Base-by-base conservation (phyloP, 1,140 invertebrate species). In the Euwallacea similis region DNA sequence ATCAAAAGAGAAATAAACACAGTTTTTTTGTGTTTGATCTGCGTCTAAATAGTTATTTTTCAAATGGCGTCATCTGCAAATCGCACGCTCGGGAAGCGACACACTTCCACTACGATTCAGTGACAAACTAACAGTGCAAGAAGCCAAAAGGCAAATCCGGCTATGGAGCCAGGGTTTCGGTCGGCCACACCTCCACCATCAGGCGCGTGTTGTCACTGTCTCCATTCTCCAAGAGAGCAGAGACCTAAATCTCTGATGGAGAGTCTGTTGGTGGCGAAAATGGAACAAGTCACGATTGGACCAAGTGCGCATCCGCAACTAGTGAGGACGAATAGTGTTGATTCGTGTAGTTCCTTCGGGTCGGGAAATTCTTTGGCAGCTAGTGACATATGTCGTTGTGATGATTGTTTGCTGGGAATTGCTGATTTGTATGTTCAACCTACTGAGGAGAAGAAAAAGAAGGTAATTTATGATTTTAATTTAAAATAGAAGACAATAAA, bases 341-440 rank as follows among this genome's bases (percentile, higher is more conserved):
- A 93, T 80, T 92, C 90, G 69, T 89, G 89, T 72, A 89, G 88
- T 75, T 92, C 90, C 75, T 85, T 90, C 66, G 88, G 89, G 16
- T 90, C 88, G 3, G 85, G 87, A 75, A 86, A 85, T 66, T 91
- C 90, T 3, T 42, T 66, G 41, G 84, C 86, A 10, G 84, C 85
- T 43, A 90, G 87, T 77, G 91, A 93, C 75, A 87, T 91, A 56
- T 94, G 92, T 80, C 84, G 88, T 42, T 94, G 92, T 80, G 92
- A 94, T 79, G 92, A 94, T 81, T 94, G 92, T 73, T 81, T 94
- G 44, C 83, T 94, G 69, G 92, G 91, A 6, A 93, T 93, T 74
- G 90, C 88, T 69, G 92, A 94, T 83, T 82, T 87, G 61, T 88
- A 88, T 76, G 86, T 88, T 62, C 85, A 90, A 71, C 87, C 87